Percentiles rank a stretch among this genome's conserved stretches.
These are phyloP conservation scores for Ascaphus truei DNA, from an alignment of 2,113 vertebrate genomes.

Conservation along the genomic window DNA sequence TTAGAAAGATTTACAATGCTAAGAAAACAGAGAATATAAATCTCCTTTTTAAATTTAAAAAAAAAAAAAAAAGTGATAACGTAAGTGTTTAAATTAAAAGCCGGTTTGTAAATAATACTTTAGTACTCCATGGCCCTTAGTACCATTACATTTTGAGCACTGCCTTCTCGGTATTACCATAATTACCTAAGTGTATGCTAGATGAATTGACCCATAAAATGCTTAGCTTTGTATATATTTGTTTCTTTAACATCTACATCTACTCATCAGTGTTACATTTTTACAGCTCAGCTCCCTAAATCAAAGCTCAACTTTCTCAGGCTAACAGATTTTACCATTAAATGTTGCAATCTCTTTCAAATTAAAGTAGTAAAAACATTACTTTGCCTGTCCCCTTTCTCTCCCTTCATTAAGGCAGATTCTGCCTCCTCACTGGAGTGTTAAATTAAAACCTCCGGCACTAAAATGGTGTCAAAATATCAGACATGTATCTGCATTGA, in stretches of 20 bases:
- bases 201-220: neutral
- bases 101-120: no score
- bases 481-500: neutral
- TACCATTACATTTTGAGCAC: no score
- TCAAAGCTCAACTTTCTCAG: constrained; percentile 53
- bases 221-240: neutral
- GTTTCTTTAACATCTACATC: constrained; percentile 45
- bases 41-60: no score
- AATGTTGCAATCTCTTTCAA: constrained; percentile 64
- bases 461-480: no score
- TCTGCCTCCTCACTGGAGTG: constrained; percentile 65
- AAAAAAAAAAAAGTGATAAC: no score
- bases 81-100: no score
- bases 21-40: no score
- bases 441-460: constrained; percentile 76
- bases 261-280: constrained; percentile 56
- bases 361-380: constrained; percentile 64
- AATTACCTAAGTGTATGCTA: neutral
- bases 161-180: no score
- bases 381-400: constrained; percentile 51
- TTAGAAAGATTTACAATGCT: no score
- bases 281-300: constrained; percentile 50
- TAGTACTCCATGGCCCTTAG: no score
- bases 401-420: constrained; percentile 24
- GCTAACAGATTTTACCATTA: constrained; percentile 70